These are phyloP conservation scores for Micromesistius poutassou DNA, from an alignment of 2,797 vertebrate species.

Conservation along the genomic window DNA sequence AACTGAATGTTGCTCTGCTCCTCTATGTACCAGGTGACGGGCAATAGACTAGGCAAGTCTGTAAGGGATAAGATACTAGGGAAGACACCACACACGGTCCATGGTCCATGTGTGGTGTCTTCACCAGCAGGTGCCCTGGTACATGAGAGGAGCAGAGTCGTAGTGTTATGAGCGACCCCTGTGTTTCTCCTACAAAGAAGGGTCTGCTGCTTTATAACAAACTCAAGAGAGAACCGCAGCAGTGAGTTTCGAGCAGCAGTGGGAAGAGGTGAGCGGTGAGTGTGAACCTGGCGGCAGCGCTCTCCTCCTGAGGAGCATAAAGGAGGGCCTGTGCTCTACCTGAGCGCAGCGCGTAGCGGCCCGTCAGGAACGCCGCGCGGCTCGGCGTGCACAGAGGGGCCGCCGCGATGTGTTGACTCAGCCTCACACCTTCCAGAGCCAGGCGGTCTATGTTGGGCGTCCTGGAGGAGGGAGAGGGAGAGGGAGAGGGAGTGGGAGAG, in stretches of 20 bases:
- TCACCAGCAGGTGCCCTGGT: too few relatives aligned
- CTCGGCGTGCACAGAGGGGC: conserved; percentile 90
- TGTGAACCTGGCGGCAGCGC: neutral
- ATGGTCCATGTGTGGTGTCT: too few relatives aligned
- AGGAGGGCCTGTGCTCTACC: conserved; percentile 60
- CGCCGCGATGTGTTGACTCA: conserved; percentile 87
- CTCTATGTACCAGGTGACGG: too few relatives aligned
- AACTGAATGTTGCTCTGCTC: too few relatives aligned
- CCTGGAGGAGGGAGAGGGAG: conserved; percentile 58
- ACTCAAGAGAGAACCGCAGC: neutral
- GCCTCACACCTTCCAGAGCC: conserved; percentile 81
- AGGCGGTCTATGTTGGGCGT: conserved; percentile 88
- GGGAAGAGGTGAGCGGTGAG: neutral
- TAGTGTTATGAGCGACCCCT: too few relatives aligned
- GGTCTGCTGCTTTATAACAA: too few relatives aligned
- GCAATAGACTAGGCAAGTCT: too few relatives aligned
- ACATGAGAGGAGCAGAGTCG: too few relatives aligned
- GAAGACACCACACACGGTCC: too few relatives aligned
- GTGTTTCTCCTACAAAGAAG: too few relatives aligned
- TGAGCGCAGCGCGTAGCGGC: conserved; percentile 85
- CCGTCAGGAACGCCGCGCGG: conserved; percentile 87
- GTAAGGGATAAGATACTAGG: too few relatives aligned
- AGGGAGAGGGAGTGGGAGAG: neutral
- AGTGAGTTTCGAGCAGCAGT: neutral
- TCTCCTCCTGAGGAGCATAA: neutral